These are phyloP conservation scores for Colletes gigas DNA, from an alignment of 1,140 invertebrate genomes.

Conservation along the genomic window DNA sequence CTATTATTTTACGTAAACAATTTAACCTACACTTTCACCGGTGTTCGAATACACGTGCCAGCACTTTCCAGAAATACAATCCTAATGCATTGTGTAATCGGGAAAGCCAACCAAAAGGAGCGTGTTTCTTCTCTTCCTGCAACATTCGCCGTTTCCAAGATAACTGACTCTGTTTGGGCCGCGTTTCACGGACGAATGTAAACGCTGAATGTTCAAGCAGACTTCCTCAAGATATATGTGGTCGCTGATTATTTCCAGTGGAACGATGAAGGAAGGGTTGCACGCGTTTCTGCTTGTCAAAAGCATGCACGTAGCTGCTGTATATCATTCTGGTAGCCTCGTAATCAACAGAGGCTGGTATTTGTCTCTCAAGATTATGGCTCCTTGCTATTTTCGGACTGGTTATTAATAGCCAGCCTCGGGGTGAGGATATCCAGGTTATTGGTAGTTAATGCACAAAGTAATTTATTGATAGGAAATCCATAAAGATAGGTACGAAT, in stretches of 20 bases:
- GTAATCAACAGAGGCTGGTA: slow-evolving; percentile 36
- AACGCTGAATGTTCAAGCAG: too few relatives aligned
- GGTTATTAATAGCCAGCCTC: slow-evolving; percentile 56
- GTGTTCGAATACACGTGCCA: too few relatives aligned
- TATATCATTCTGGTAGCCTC: slow-evolving; percentile 13
- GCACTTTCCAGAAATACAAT: too few relatives aligned
- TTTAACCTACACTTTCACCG: too few relatives aligned
- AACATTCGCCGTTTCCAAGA: too few relatives aligned
- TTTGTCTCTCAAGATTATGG: slow-evolving; percentile 61
- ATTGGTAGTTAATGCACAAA: slow-evolving; percentile 49
- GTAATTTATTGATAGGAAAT: slow-evolving; percentile 52
- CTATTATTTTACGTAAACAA: too few relatives aligned
- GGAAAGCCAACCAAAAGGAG: too few relatives aligned
- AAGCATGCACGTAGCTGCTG: not conserved
- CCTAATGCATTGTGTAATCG: too few relatives aligned
- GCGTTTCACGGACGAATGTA: too few relatives aligned
- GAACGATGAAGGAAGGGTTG: not conserved
- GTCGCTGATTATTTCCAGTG: not conserved
- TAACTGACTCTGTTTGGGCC: too few relatives aligned
- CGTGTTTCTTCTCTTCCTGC: not conserved
- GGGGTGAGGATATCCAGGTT: slow-evolving; percentile 24
- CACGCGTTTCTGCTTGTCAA: too few relatives aligned
- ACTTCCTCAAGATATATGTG: not conserved
- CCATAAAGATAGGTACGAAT: not conserved
- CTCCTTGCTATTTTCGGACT: slow-evolving; percentile 47